A percentile compares a stretch with the other conserved stretches of the same genome.
phyloP scores from a whole-genome alignment of 2,888 invertebrate genomes.

The Agrypnus murinus region DNA sequence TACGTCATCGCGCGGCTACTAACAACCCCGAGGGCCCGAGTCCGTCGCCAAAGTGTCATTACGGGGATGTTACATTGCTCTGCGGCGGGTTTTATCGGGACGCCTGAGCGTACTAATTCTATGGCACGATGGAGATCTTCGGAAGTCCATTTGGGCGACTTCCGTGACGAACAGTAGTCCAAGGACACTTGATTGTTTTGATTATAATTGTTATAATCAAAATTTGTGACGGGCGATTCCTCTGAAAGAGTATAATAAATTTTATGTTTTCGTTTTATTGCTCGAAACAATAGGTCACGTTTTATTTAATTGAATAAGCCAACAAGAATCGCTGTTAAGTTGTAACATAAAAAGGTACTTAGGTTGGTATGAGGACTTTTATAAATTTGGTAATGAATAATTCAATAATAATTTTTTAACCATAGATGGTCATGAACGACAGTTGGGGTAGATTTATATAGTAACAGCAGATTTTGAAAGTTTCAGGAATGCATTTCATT shows the following conservation, averaged over 20 bases:
- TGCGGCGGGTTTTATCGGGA: constrained; percentile 66
- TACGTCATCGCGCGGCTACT: constrained; percentile 60
- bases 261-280: too few relatives aligned
- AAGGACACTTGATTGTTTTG: constrained; percentile 27
- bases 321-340: too few relatives aligned
- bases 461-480: too few relatives aligned
- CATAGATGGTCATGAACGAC: too few relatives aligned
- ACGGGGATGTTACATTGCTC: constrained; percentile 66
- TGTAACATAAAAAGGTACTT: too few relatives aligned
- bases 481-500: too few relatives aligned
- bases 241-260: constrained; percentile 38
- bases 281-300: too few relatives aligned
- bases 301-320: too few relatives aligned
- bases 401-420: too few relatives aligned
- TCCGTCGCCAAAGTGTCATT: constrained; percentile 67
- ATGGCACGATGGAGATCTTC: constrained; percentile 63
- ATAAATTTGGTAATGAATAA: too few relatives aligned
- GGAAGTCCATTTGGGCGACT: constrained; percentile 61
- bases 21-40: constrained; percentile 63
- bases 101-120: constrained; percentile 64
- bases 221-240: constrained; percentile 31
- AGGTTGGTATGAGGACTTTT: too few relatives aligned
- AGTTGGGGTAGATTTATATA: too few relatives aligned
- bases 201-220: constrained; percentile 33
- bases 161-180: constrained; percentile 40